Percentiles rank a stretch among this genome's conserved stretches.
Conservation (phyloP, 2,888 invertebrate genomes). For the Scaptomyza flava region DNA sequence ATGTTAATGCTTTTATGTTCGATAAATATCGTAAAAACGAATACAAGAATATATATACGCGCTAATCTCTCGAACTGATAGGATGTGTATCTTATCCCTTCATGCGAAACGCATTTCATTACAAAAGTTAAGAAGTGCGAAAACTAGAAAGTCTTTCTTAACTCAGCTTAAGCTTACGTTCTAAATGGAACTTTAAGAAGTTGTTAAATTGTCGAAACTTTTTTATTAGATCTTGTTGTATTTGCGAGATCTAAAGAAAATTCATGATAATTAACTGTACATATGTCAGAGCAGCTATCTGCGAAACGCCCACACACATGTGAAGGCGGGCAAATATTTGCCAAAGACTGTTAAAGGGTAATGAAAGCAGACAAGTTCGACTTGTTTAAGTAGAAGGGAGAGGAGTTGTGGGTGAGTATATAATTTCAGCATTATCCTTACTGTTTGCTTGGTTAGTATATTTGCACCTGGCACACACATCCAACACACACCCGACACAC, state of each 20-base stretch:
- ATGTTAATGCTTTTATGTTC: not conserved
- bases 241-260: slow-evolving; percentile 13
- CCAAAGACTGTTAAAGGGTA: slow-evolving; percentile 45
- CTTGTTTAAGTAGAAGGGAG: slow-evolving; percentile 4
- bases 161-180: not conserved
- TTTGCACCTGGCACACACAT: slow-evolving; percentile 64
- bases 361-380: slow-evolving; percentile 37
- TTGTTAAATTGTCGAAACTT: slow-evolving; percentile 6
- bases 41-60: no score
- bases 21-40: no score
- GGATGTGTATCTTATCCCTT: not conserved
- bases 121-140: not conserved
- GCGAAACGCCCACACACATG: slow-evolving; percentile 14
- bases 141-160: not conserved
- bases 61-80: no score
- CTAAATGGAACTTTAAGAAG: not conserved
- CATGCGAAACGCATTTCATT: not conserved
- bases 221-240: slow-evolving; percentile 20
- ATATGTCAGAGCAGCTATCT: slow-evolving; percentile 6
- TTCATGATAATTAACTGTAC: slow-evolving; percentile 40
- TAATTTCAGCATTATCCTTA: slow-evolving; percentile 45
- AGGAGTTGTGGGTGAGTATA: slow-evolving; percentile 3
- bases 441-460: slow-evolving; percentile 46
- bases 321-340: slow-evolving; percentile 47
- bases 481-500: slow-evolving; percentile 23